Base-by-base conservation (phyloP, 1,140 invertebrate genomes). In the Heliconius congener region DNA sequence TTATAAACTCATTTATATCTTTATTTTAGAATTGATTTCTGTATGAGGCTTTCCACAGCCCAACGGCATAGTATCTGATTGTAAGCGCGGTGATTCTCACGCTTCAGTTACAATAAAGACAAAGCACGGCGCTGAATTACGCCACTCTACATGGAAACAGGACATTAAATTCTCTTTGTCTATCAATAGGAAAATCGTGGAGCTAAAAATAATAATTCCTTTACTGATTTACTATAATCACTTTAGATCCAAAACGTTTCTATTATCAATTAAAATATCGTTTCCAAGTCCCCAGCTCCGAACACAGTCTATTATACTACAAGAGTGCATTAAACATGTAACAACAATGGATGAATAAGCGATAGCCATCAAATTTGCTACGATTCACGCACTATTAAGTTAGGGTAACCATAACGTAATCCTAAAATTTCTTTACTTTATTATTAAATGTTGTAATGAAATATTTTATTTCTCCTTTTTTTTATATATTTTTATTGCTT, bases 351-450 rank as follows among this genome's bases (percentile, higher is more conserved):
- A 75, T 73, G 78, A 66, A 66, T 66, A 66, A 73, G 86, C 77
- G 87, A 89, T 86, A 80, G 83, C 85, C 86, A 88, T 90, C 88
- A 82, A 86, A 87, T 87, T 90, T 84, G 83, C 81, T 83, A 84
- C 87, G 83, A 82, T 84, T 78, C 81, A 74, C 77, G 79, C 85
- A 77, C 74, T 77, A 70, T 75, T 84, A 71, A 46, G 57, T 72
- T 84, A 84, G 84, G 86, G 88, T 85, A 79, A 76, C 83, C 71
- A 85, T 80, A n/a, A 60, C 30, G 30, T 66, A 30, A 9, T 76
- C 6, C 66, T 27, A n/a, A 13, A 66, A n/a, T 66, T 57, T n/a
- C 11, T 57, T 57, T 57, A 57, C 5, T 52, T 52, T 52, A 19
- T 52, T 52, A 5, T 19, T 52, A 6, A 52, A 19, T 52, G 18